A percentile compares a stretch with the other conserved stretches of the same genome.
These are phyloP conservation scores for Eriocheir sinensis DNA, from an alignment of 1,140 invertebrate species.

Conservation along the genomic window DNA sequence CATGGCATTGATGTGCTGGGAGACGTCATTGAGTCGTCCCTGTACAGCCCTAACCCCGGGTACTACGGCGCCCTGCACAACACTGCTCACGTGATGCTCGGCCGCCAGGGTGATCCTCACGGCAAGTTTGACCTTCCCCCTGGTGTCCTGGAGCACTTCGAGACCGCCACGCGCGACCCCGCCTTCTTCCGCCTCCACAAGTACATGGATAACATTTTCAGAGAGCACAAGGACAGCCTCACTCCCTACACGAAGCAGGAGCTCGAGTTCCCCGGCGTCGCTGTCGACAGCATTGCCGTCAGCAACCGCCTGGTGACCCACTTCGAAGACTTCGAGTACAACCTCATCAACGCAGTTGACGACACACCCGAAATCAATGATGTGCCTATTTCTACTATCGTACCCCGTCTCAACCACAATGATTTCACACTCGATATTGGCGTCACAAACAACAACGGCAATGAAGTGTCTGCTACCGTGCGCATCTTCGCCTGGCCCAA, in stretches of 20 bases:
- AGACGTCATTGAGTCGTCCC: conserved; percentile 58
- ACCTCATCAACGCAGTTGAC: conserved; percentile 61
- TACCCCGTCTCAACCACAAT: conserved; percentile 43
- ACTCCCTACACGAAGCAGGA: conserved; percentile 50
- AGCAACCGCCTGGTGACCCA: conserved; percentile 11
- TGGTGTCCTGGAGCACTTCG: conserved; percentile 56
- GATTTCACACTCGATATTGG: conserved; percentile 32
- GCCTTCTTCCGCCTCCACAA: conserved; percentile 49
- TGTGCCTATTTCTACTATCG: conserved; percentile 17
- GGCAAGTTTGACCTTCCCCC: conserved; percentile 54
- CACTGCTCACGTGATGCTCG: conserved; percentile 53
- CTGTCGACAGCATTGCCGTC: background rate
- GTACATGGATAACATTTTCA: conserved; percentile 62
- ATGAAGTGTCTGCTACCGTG: conserved; percentile 30
- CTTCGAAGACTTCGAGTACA: conserved; percentile 65
- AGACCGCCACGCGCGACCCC: conserved; percentile 49
- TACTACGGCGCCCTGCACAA: conserved; percentile 60
- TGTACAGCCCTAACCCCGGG: conserved; percentile 41
- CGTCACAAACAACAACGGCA: conserved; percentile 34
- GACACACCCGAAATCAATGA: conserved; percentile 9
- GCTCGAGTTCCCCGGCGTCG: conserved; percentile 45
- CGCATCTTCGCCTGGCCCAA: conserved; percentile 37
- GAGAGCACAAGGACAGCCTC: conserved; percentile 48
- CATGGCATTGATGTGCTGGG: conserved; percentile 58
- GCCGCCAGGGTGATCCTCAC: conserved; percentile 59